A percentile compares a stretch with the other conserved stretches of the same genome.
Evolutionary conservation across 2,888 invertebrate species (phyloP).

Genomic region (Xestia rhomboidea): DNA sequence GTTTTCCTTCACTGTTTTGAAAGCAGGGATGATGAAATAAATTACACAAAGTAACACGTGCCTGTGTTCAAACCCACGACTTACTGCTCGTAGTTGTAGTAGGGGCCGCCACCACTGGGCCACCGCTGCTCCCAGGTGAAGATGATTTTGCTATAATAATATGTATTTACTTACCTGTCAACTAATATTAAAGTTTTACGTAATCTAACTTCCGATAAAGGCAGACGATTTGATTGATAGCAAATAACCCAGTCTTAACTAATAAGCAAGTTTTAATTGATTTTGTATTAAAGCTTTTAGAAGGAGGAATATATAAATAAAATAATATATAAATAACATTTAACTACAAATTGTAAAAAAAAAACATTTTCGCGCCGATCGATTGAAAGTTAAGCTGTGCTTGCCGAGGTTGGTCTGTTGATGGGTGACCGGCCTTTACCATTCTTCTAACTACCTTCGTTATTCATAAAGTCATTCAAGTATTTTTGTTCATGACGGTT

Average conservation of each 20-base stretch:
- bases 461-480: too few relatives aligned
- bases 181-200: conserved; percentile 45
- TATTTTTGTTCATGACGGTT: too few relatives aligned
- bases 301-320: not conserved
- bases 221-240: conserved; percentile 50
- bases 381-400: not conserved
- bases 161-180: conserved; percentile 13
- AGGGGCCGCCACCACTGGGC: too few relatives aligned
- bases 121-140: too few relatives aligned
- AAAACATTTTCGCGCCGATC: not conserved
- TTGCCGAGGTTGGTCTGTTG: not conserved
- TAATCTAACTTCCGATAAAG: conserved; percentile 63
- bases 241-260: conserved; percentile 58
- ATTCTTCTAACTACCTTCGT: too few relatives aligned
- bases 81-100: too few relatives aligned
- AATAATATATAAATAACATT: too few relatives aligned
- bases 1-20: too few relatives aligned
- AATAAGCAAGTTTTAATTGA: conserved; percentile 69
- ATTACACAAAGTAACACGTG: too few relatives aligned
- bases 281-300: conserved; percentile 42
- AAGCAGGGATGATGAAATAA: too few relatives aligned
- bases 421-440: not conserved
- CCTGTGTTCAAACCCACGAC: too few relatives aligned
- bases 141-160: not conserved
- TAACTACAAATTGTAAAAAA: not conserved